These are phyloP conservation scores for Drosophila rellima DNA, from an alignment of 2,888 invertebrate species.

Conservation along the genomic window DNA sequence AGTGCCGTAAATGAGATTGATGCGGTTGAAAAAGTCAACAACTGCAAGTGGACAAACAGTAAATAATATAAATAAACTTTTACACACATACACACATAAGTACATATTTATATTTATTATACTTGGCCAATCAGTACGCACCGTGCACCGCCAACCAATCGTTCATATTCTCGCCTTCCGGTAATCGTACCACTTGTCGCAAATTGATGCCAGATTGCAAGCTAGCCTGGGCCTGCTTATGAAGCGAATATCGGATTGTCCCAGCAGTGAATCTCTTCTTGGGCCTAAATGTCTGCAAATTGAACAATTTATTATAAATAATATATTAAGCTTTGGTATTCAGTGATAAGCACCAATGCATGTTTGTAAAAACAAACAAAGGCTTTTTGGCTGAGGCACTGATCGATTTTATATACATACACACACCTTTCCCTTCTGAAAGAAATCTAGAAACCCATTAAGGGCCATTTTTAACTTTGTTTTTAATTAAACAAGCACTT, in stretches of 20 bases:
- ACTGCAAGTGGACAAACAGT: conserved; percentile 87
- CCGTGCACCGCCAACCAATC: conserved; percentile 97
- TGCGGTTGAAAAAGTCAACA: conserved; percentile 97
- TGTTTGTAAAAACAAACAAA: conserved; percentile 10
- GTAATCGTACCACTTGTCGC: conserved; percentile 92
- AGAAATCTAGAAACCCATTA: conserved; percentile 91
- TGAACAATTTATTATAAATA: conserved; percentile 1
- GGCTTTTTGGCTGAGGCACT: background rate
- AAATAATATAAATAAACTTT: conserved; percentile 1
- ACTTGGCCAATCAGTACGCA: conserved; percentile 78
- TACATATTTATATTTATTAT: background rate
- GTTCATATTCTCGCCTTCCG: conserved; percentile 93
- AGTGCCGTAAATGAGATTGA: conserved; percentile 96
- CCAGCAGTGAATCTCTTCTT: conserved; percentile 95
- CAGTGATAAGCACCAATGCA: conserved; percentile 15
- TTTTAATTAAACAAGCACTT: conserved; percentile 16
- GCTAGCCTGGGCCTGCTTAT: conserved; percentile 96
- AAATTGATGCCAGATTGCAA: conserved; percentile 95
- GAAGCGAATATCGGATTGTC: conserved; percentile 92
- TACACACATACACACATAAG: background rate
- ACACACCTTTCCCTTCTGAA: conserved; percentile 91
- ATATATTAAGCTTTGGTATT: background rate
- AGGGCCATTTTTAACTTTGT: conserved; percentile 87
- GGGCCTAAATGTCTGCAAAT: conserved; percentile 92
- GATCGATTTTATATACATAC: conserved; percentile 14